Percentiles rank a stretch among this genome's conserved stretches.
Evolutionary conservation across 2,888 invertebrate genomes (phyloP).

Genomic region (Pecten maximus): DNA sequence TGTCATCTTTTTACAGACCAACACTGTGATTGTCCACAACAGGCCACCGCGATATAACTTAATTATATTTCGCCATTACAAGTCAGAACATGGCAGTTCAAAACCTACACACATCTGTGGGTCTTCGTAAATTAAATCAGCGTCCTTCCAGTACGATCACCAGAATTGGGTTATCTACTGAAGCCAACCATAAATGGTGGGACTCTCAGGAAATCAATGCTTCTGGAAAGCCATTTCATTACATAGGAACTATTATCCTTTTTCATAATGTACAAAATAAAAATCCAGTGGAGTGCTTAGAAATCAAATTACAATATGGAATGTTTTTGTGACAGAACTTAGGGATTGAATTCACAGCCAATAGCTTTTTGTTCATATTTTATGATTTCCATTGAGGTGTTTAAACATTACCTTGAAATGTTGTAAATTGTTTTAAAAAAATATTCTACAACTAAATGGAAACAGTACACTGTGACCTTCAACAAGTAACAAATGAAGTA

Average conservation of each 20-base stretch:
- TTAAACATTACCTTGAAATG: background rate
- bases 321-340: background rate
- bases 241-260: background rate
- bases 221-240: conserved; percentile 9
- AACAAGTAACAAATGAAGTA: background rate
- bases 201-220: background rate
- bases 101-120: background rate
- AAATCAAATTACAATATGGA: background rate
- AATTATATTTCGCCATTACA: background rate
- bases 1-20: background rate
- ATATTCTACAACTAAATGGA: background rate
- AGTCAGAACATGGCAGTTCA: background rate
- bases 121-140: background rate
- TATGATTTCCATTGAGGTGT: background rate
- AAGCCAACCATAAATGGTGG: background rate
- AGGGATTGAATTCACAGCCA: background rate
- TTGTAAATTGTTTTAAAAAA: background rate
- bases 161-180: background rate
- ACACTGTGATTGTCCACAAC: background rate
- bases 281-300: background rate
- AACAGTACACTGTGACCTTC: background rate
- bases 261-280: background rate
- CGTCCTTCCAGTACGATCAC: background rate
- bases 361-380: background rate
- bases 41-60: background rate